phyloP scores from a whole-genome alignment of 2,888 invertebrate species.

The Micoletzkya japonica region DNA sequence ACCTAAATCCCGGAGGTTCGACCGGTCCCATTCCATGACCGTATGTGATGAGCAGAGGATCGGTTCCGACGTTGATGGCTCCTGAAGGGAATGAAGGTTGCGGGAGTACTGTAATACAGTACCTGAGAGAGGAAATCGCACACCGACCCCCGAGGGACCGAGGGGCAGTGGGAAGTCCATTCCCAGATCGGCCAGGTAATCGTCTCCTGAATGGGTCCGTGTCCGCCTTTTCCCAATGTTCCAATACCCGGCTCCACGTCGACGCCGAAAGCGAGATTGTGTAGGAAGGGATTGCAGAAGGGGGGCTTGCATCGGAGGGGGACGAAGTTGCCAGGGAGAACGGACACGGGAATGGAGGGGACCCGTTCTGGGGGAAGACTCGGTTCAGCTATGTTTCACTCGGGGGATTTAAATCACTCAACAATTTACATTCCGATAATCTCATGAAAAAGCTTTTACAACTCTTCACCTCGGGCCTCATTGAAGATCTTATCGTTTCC shows the following conservation, averaged over 20 bases:
- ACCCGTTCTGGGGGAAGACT: constrained; percentile 39
- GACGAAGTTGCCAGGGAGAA: constrained; percentile 55
- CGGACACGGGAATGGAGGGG: constrained; percentile 52
- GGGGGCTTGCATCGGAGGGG: constrained; percentile 57
- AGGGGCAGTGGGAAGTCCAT: constrained; percentile 55
- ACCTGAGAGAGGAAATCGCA: constrained; percentile 53
- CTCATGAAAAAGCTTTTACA: not conserved
- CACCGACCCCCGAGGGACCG: constrained; percentile 53
- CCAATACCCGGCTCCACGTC: constrained; percentile 53
- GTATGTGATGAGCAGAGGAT: constrained; percentile 54
- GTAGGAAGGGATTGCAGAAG: constrained; percentile 58
- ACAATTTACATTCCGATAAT: not conserved
- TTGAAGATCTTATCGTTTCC: constrained; percentile 52
- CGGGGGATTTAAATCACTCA: not conserved
- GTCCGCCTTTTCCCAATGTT: not conserved
- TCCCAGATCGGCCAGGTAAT: constrained; percentile 52
- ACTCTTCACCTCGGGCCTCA: constrained; percentile 46
- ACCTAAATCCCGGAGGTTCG: constrained; percentile 45
- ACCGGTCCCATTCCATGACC: constrained; percentile 56
- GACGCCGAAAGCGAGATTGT: constrained; percentile 53
- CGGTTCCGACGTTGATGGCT: constrained; percentile 55
- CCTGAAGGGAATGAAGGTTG: constrained; percentile 26
- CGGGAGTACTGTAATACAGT: not conserved
- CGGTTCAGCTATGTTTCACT: not conserved
- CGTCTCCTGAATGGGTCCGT: constrained; percentile 39